A percentile compares a stretch with the other conserved stretches of the same genome.
Conservation (phyloP, 2,888 invertebrate species). For the Leucophora obtusa region DNA sequence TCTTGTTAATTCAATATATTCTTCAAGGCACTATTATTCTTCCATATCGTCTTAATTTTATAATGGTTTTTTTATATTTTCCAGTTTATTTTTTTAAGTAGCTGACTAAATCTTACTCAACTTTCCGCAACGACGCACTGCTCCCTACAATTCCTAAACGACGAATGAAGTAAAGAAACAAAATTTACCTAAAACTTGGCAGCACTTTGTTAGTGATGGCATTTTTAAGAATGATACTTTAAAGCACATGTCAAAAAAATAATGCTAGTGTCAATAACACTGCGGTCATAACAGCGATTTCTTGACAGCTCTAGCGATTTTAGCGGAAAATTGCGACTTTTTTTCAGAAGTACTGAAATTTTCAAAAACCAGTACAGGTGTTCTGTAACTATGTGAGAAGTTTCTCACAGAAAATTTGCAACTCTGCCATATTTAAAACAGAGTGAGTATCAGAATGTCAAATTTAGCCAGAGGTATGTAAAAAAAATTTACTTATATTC, state of each 20-base stretch:
- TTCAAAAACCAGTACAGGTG: no score
- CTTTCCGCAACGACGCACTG: constrained; percentile 31
- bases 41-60: constrained; percentile 12
- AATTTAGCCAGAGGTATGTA: no score
- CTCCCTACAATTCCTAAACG: constrained; percentile 38
- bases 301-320: no score
- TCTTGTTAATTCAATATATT: constrained; percentile 9
- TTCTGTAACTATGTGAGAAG: no score
- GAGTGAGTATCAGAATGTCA: no score
- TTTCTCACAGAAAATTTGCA: no score
- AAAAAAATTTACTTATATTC: no score
- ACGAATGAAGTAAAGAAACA: constrained; percentile 45
- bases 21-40: constrained; percentile 38
- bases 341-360: no score
- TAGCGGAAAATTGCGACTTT: no score
- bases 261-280: no score
- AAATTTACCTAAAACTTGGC: background rate
- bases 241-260: background rate
- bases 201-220: constrained; percentile 15
- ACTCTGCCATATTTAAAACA: no score
- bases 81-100: constrained; percentile 7
- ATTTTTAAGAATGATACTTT: background rate
- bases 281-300: no score
- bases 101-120: background rate
- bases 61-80: constrained; percentile 12